phyloP scores from a whole-genome alignment of 1,140 invertebrate genomes.

The Bombus waltoni region DNA sequence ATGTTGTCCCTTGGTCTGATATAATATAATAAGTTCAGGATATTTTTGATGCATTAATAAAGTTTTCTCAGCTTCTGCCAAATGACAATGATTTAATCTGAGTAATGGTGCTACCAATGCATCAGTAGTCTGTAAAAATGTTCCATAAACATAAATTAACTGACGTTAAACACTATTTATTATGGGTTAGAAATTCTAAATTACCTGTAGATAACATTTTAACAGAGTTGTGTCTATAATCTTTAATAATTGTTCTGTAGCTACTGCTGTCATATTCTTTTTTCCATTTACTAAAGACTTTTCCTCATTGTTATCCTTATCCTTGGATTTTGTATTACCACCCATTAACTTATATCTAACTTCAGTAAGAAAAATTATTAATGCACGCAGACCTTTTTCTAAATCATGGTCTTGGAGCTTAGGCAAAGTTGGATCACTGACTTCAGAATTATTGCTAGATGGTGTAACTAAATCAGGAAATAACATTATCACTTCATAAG shows the following conservation, averaged over 20 bases:
- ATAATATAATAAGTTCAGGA: slow-evolving; percentile 97
- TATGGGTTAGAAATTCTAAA: neutral
- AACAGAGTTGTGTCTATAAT: slow-evolving; percentile 98
- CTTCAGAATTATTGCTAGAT: slow-evolving; percentile 83
- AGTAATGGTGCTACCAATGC: slow-evolving; percentile 95
- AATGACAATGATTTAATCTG: slow-evolving; percentile 96
- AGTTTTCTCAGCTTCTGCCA: slow-evolving; percentile 96
- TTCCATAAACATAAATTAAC: neutral
- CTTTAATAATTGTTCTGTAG: slow-evolving; percentile 89
- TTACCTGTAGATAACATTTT: slow-evolving; percentile 97
- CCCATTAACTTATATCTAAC: slow-evolving; percentile 85
- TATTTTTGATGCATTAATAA: slow-evolving; percentile 94
- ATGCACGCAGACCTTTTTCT: slow-evolving; percentile 93
- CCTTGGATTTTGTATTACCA: slow-evolving; percentile 77
- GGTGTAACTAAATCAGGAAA: slow-evolving; percentile 95
- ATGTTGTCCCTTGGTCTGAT: slow-evolving; percentile 96
- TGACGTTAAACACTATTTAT: neutral
- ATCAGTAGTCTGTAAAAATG: slow-evolving; percentile 92
- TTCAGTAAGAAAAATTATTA: slow-evolving; percentile 95
- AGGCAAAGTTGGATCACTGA: slow-evolving; percentile 80
- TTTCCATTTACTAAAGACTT: slow-evolving; percentile 77
- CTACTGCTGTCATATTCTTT: slow-evolving; percentile 77
- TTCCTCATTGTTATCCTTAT: slow-evolving; percentile 78
- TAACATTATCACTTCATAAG: slow-evolving; percentile 96
- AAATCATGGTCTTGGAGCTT: slow-evolving; percentile 92